Percentiles rank a stretch among this genome's conserved stretches.
Conservation (phyloP, 2,888 invertebrate species). For the Molanna angustata region DNA sequence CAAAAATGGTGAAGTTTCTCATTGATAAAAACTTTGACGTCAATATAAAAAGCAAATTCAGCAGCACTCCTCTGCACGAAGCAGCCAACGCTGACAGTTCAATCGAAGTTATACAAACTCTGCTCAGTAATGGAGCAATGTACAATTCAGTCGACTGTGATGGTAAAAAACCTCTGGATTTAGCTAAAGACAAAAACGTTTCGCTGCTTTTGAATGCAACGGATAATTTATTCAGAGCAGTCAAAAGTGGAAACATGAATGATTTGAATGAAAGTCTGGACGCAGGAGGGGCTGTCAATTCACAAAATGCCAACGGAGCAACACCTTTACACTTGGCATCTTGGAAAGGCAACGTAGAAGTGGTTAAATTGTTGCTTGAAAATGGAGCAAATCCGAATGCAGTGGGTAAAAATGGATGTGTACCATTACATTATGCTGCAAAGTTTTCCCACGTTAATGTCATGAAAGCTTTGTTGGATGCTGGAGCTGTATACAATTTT, state of each 20-base stretch:
- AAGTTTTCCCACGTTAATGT: neutral
- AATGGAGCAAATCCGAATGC: neutral
- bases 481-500: neutral
- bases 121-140: neutral
- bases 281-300: neutral
- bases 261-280: neutral
- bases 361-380: neutral
- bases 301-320: neutral
- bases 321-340: neutral
- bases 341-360: neutral
- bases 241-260: neutral
- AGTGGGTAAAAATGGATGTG: neutral
- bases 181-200: neutral
- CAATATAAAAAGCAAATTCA: neutral
- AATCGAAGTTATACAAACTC: neutral
- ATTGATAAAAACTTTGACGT: neutral
- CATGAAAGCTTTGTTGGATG: neutral
- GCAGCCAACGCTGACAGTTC: neutral
- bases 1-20: neutral
- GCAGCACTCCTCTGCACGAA: neutral
- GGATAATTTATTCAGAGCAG: neutral
- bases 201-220: neutral
- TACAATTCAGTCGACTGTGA: neutral
- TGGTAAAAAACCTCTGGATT: neutral
- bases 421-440: neutral